A percentile compares a stretch with the other conserved stretches of the same genome.
Conservation (phyloP, 2,888 invertebrate genomes). For the Fabriciana adippe region DNA sequence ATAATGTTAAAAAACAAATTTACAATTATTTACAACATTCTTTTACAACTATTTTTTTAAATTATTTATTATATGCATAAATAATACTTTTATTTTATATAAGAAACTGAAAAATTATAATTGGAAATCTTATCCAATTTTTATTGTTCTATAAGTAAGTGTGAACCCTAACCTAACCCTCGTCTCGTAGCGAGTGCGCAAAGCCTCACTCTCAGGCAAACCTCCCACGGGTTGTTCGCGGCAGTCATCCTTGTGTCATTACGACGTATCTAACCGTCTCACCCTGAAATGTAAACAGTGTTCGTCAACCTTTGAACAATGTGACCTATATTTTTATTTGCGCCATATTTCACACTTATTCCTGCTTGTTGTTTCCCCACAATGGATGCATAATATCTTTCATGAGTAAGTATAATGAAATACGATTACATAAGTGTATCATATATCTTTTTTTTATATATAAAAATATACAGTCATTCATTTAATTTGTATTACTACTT, state of each 20-base stretch:
- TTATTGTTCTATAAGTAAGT: constrained; percentile 22
- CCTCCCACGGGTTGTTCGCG: constrained; percentile 55
- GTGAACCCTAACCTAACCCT: constrained; percentile 64
- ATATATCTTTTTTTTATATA: background rate
- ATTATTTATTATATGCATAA: no score
- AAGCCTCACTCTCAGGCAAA: constrained; percentile 66
- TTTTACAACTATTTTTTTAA: no score
- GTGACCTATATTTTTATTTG: constrained; percentile 36
- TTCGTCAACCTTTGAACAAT: constrained; percentile 32
- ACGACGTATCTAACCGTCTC: constrained; percentile 40
- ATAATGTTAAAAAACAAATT: no score
- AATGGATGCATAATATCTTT: constrained; percentile 9
- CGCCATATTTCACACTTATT: constrained; percentile 13
- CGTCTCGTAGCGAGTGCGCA: constrained; percentile 63
- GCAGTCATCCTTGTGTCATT: constrained; percentile 31
- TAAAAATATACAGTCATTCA: background rate
- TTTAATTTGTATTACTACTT: background rate
- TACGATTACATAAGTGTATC: constrained; percentile 6
- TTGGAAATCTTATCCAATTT: background rate
- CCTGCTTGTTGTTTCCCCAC: constrained; percentile 1
- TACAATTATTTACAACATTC: no score
- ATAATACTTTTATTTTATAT: no score
- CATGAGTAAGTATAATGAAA: constrained; percentile 18
- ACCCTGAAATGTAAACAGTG: constrained; percentile 50
- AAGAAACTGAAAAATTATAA: no score